A percentile compares a stretch with the other conserved stretches of the same genome.
Conservation (phyloP, 2,797 vertebrate species). For the Chelmon rostratus region DNA sequence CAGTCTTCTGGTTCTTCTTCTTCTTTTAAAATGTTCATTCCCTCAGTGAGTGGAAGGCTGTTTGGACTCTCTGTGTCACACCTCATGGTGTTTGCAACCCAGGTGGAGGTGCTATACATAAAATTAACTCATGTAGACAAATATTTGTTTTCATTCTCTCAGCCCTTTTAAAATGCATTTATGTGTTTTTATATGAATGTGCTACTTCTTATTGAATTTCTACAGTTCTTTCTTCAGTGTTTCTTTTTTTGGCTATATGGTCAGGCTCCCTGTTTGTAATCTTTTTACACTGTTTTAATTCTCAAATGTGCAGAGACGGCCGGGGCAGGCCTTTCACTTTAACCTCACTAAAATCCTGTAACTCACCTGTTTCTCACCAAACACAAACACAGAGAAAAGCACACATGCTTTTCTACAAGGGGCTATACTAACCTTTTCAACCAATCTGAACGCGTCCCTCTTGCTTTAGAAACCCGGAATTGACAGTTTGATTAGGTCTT, state of each 20-base stretch:
- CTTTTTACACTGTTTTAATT: not conserved
- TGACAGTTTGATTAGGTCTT: slow-evolving; percentile 81
- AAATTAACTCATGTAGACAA: not conserved
- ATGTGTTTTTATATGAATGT: no score
- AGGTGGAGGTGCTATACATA: not conserved
- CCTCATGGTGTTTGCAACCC: not conserved
- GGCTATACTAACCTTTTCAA: slow-evolving; percentile 78
- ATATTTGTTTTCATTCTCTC: not conserved
- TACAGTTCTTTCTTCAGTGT: not conserved
- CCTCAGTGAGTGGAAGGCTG: not conserved
- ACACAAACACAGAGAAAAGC: slow-evolving; percentile 12
- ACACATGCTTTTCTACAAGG: slow-evolving; percentile 29
- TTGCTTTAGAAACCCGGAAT: slow-evolving; percentile 70
- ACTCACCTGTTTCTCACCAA: slow-evolving; percentile 6
- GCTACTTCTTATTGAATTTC: not conserved
- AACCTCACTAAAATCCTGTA: slow-evolving; percentile 19
- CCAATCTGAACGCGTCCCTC: slow-evolving; percentile 61
- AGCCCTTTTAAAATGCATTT: not conserved
- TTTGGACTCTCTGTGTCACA: not conserved
- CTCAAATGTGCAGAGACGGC: not conserved
- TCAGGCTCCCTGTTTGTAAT: not conserved
- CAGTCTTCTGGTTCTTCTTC: no score
- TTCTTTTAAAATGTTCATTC: not conserved
- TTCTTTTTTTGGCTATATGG: not conserved
- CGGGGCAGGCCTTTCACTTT: not conserved